A percentile compares a stretch with the other conserved stretches of the same genome.
phyloP scores from a whole-genome alignment of 2,797 vertebrate species.

The Acrocephalus scirpaceus region DNA sequence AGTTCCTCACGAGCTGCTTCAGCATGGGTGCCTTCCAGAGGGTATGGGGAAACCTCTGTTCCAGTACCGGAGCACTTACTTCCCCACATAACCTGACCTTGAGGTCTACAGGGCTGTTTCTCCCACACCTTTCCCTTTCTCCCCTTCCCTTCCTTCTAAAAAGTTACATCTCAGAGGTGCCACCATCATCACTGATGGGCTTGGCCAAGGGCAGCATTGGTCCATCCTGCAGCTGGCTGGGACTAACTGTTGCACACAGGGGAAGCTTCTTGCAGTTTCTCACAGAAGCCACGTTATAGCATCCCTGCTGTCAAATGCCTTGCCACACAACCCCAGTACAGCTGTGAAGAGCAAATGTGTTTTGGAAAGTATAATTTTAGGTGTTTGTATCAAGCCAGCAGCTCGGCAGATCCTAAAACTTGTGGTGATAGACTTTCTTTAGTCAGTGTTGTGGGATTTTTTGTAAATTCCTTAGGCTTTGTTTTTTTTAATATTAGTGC shows the following conservation, averaged over 20 bases:
- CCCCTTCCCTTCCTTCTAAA: not conserved
- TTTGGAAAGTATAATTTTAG: not conserved
- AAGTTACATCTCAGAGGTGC: not conserved
- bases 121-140: not conserved
- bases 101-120: not conserved
- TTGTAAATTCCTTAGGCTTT: not conserved
- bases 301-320: not conserved
- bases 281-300: not conserved
- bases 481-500: not conserved
- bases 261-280: not conserved
- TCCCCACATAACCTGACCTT: not conserved
- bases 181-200: not conserved
- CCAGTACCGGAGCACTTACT: not conserved
- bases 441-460: not conserved
- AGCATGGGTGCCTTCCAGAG: not conserved
- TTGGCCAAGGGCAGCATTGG: not conserved
- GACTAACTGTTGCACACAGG: not conserved
- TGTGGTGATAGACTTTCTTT: not conserved
- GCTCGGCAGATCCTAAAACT: not conserved
- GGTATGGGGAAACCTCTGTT: not conserved
- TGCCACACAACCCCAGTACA: not conserved
- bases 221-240: not conserved
- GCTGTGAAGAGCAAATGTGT: not conserved
- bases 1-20: not conserved
- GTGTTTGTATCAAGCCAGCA: not conserved